These are phyloP conservation scores for Forbesichthys papilliferus DNA, from an alignment of 2,113 vertebrate species.

Conservation along the genomic window DNA sequence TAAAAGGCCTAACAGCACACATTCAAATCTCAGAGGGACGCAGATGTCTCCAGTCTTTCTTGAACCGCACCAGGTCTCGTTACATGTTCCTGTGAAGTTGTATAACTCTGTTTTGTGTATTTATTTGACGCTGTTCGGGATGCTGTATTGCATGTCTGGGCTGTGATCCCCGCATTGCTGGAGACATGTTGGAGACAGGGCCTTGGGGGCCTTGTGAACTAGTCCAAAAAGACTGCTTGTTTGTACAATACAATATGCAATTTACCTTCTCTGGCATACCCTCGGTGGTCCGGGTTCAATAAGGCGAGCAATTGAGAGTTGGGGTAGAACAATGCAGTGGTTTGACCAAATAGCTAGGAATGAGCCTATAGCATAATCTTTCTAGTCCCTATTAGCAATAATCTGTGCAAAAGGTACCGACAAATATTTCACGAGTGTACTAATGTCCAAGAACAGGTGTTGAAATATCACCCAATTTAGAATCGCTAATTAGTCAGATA, in stretches of 20 bases:
- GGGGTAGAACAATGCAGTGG: slow-evolving; percentile 19
- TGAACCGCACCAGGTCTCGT: slow-evolving; percentile 67
- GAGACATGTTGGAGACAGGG: slow-evolving; percentile 42
- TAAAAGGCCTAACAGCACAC: slow-evolving; percentile 79
- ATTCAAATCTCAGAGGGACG: slow-evolving; percentile 74
- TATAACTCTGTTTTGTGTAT: slow-evolving; percentile 54
- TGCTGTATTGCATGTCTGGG: slow-evolving; percentile 45
- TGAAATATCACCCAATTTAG: not conserved
- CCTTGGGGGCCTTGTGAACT: slow-evolving; percentile 54
- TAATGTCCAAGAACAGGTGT: not conserved
- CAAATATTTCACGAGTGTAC: not conserved
- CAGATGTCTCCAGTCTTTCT: slow-evolving; percentile 77
- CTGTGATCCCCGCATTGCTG: slow-evolving; percentile 51
- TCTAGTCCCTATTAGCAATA: no score
- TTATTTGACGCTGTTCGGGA: slow-evolving; percentile 50
- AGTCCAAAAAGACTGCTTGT: slow-evolving; percentile 47
- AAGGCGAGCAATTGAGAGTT: slow-evolving; percentile 22
- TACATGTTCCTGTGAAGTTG: slow-evolving; percentile 64
- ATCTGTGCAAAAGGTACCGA: no score
- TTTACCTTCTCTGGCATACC: slow-evolving; percentile 32
- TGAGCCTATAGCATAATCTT: no score
- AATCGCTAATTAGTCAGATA: not conserved
- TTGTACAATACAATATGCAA: slow-evolving; percentile 47
- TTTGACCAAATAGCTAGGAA: not conserved
- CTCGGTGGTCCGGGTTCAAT: slow-evolving; percentile 35